A percentile compares a stretch with the other conserved stretches of the same genome.
Evolutionary conservation across 2,113 vertebrate genomes (phyloP).

Genomic region (Nothobranchius furzeri): DNA sequence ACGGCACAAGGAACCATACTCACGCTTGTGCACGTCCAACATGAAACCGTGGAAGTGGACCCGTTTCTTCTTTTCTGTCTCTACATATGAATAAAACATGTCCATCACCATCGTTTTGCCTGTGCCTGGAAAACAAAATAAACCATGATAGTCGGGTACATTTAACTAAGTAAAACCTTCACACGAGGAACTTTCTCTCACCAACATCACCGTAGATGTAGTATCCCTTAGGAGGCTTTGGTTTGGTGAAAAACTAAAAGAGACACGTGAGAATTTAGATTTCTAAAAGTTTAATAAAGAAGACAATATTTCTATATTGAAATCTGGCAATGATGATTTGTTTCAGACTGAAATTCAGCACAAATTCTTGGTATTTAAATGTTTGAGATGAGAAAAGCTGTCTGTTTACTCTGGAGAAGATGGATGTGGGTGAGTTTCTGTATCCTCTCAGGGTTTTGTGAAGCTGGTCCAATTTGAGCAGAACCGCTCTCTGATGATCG

Average conservation of each 20-base stretch:
- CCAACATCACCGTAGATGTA: slow-evolving; percentile 97
- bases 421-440: slow-evolving; percentile 66
- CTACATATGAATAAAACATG: slow-evolving; percentile 93
- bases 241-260: slow-evolving; percentile 80
- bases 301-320: neutral
- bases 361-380: no score
- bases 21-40: slow-evolving; percentile 96
- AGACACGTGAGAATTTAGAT: neutral
- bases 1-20: slow-evolving; percentile 58
- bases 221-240: slow-evolving; percentile 87
- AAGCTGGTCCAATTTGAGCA: slow-evolving; percentile 73
- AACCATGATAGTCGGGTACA: neutral
- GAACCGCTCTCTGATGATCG: slow-evolving; percentile 72
- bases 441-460: slow-evolving; percentile 76
- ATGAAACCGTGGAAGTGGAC: slow-evolving; percentile 99
- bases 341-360: no score
- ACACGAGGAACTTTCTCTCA: slow-evolving; percentile 67
- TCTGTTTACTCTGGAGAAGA: slow-evolving; percentile 73
- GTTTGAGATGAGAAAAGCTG: no score
- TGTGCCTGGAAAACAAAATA: slow-evolving; percentile 81
- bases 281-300: neutral
- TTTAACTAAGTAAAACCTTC: neutral
- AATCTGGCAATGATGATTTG: neutral
- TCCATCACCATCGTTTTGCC: slow-evolving; percentile 99
- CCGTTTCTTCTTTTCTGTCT: slow-evolving; percentile 90